Percentiles rank a stretch among this genome's conserved stretches.
phyloP scores from a whole-genome alignment of 2,797 vertebrate genomes.

The Leptoclinus maculatus region DNA sequence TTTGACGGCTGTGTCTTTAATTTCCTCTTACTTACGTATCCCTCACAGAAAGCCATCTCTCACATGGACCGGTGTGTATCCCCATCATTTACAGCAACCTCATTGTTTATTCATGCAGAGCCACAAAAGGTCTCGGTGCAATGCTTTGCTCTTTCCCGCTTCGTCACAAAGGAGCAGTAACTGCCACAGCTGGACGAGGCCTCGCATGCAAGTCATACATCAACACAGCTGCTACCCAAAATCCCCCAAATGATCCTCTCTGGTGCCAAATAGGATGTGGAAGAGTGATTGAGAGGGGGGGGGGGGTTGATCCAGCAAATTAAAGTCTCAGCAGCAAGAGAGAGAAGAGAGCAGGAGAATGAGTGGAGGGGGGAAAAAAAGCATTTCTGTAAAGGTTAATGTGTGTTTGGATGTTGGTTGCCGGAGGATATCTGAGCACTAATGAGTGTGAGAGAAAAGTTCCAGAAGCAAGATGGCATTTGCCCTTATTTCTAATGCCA shows the following conservation, averaged over 20 bases:
- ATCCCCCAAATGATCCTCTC: conserved; percentile 54
- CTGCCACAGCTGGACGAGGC: conserved; percentile 23
- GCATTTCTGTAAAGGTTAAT: conserved; percentile 76
- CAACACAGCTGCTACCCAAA: conserved; percentile 53
- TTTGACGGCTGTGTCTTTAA: neutral
- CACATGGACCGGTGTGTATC: neutral
- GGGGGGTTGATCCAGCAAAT: conserved; percentile 34
- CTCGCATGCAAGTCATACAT: conserved; percentile 47
- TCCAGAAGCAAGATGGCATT: conserved; percentile 62
- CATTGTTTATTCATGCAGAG: conserved; percentile 47
- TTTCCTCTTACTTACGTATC: neutral
- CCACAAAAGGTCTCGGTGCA: neutral
- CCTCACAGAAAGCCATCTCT: neutral
- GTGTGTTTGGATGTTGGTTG: conserved; percentile 71
- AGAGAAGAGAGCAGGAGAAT: conserved; percentile 3
- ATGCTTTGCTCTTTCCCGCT: neutral
- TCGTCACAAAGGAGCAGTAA: conserved; percentile 47
- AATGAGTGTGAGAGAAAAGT: conserved; percentile 71
- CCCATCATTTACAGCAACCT: conserved; percentile 28
- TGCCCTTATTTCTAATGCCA: conserved; percentile 54
- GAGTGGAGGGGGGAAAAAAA: neutral
- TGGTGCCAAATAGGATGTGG: conserved; percentile 41
- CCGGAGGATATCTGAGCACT: conserved; percentile 62
- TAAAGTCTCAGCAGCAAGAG: conserved; percentile 41
- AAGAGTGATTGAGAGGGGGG: neutral